These are phyloP conservation scores for Vanacampus margaritifer DNA, from an alignment of 2,113 vertebrate species.

Conservation along the genomic window DNA sequence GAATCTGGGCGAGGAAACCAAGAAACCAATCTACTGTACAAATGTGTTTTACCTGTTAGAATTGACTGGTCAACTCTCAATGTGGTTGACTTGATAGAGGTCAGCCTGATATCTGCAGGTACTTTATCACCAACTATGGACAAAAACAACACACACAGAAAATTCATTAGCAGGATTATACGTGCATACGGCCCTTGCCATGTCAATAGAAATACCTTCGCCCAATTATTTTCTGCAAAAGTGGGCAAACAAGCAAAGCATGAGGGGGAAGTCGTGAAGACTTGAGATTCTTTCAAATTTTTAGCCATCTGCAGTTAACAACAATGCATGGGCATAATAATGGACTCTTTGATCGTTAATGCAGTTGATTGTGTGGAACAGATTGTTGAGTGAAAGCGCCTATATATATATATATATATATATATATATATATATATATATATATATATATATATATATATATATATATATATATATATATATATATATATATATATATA, in stretches of 20 bases:
- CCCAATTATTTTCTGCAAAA: neutral
- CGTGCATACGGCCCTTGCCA: constrained; percentile 1
- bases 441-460: too few species aligned
- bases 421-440: too few species aligned
- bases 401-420: too few species aligned
- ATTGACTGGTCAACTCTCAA: constrained; percentile 97
- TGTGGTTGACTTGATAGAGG: constrained; percentile 97
- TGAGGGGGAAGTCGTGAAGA: too few species aligned
- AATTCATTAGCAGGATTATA: constrained; percentile 10
- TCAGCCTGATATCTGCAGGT: constrained; percentile 94
- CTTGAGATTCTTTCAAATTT: too few species aligned
- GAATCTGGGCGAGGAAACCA: neutral
- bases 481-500: too few species aligned
- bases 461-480: too few species aligned
- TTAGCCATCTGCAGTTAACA: neutral
- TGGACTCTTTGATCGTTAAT: too few species aligned
- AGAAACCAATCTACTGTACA: neutral
- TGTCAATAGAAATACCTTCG: neutral
- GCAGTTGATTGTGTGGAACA: too few species aligned
- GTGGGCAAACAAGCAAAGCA: neutral
- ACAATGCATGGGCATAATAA: too few species aligned
- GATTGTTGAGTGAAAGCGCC: too few species aligned
- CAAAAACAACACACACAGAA: constrained; percentile 26
- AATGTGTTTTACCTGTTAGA: constrained; percentile 83
- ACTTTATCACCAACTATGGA: constrained; percentile 96